These are phyloP conservation scores for Acanthiza pusilla DNA, from an alignment of 2,797 vertebrate species.

Conservation along the genomic window DNA sequence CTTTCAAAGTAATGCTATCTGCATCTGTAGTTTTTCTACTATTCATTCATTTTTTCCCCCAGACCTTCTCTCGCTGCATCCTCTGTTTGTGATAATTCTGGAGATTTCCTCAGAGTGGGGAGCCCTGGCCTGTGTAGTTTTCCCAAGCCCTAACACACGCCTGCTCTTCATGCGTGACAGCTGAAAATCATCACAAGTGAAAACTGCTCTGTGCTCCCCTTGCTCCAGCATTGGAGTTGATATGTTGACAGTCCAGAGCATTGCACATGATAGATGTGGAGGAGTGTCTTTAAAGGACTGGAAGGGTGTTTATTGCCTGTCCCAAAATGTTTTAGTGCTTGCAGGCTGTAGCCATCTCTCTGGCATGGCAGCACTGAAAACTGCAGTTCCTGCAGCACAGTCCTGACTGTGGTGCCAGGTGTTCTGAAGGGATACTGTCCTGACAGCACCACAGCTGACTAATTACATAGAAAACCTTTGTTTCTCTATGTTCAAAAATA, in stretches of 20 bases:
- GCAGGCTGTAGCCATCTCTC: neutral
- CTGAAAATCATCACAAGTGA: neutral
- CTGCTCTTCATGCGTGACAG: neutral
- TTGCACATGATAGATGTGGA: neutral
- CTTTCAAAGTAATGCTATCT: neutral
- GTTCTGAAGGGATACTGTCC: neutral
- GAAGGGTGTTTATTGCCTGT: neutral
- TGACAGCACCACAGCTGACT: neutral
- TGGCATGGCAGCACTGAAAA: neutral
- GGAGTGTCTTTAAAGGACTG: neutral
- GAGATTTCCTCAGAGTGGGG: neutral
- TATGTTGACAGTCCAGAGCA: neutral
- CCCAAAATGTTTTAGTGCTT: neutral
- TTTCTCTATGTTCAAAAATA: neutral
- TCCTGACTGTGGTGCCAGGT: neutral
- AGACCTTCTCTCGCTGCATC: neutral
- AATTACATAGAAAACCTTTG: neutral
- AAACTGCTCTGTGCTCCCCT: neutral
- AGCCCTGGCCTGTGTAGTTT: neutral
- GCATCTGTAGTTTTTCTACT: neutral
- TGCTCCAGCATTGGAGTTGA: neutral
- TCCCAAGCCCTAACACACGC: rapidly evolving
- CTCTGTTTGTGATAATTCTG: neutral
- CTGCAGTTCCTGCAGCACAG: neutral
- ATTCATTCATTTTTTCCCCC: neutral